Evolutionary conservation across 2,113 vertebrate genomes (phyloP), one percentile per base, ranked within the genome.

Genomic region (Rhinoptilus africanus): DNA sequence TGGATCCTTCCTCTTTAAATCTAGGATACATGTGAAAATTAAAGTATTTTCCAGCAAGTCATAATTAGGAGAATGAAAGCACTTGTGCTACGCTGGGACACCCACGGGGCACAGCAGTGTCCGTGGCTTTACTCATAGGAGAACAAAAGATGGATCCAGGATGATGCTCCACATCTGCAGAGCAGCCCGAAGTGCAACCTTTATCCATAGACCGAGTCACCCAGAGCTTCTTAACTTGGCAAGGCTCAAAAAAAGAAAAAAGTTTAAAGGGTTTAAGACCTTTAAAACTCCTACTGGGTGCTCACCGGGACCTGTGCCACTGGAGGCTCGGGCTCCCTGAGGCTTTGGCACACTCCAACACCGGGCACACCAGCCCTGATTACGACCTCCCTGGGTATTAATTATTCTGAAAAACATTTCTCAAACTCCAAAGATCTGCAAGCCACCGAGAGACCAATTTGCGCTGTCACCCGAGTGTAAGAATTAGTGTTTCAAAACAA

Each of bases 371-470:
- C 43, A 88, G 43, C 72, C 27, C 60, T 73, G 34, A 79, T 77
- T 27, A 17, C 9, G 0, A 20, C 5, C 1, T 76, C 93, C 88
- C 96, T 63, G 45, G 90, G 32, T 54, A 86, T 80, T 94, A 96
- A 94, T 94, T 96, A 95, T 19, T 20, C 39, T 17, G 63, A 68
- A 79, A 82, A 83, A 34, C 71, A 62, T 34, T 63, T 28, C 54
- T 64, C 37, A 73, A 48, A 23, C 53, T 45, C 71, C 35, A 21
- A 51, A 82, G 78, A 69, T 8, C 37, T 48, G 17, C 22, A 53
- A 68, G 78, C 7, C 85, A 30, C 85, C 8, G 1, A 73, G 95
- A 94, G 88, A 93, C 85, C 71, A 96, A 88, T 95, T 88, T 80
- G 62, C 2, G 0, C 34, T 39, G 30, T 11, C 47, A 45, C 35